phyloP scores from a whole-genome alignment of 2,888 invertebrate genomes.

The Dioctria rufipes region DNA sequence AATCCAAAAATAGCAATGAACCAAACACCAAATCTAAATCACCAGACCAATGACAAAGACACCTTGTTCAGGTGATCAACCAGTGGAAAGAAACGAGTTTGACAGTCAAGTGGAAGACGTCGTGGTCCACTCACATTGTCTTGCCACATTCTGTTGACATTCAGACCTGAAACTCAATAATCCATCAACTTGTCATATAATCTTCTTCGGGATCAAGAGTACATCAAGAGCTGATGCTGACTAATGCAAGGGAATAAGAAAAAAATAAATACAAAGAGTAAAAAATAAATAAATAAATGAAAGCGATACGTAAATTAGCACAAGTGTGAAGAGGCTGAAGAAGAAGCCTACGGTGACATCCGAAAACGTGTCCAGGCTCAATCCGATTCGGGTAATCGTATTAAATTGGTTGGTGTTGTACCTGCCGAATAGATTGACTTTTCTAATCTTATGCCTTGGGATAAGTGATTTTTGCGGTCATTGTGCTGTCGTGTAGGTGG shows the following conservation, averaged over 20 bases:
- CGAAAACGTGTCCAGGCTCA: conserved; percentile 37
- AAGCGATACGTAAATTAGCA: conserved; percentile 15
- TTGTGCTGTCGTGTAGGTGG: conserved; percentile 40
- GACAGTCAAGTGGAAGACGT: conserved; percentile 50
- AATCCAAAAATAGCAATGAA: conserved; percentile 50
- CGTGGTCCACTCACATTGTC: conserved; percentile 35
- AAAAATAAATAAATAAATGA: background rate
- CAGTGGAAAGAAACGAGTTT: conserved; percentile 50
- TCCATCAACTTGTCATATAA: conserved; percentile 54
- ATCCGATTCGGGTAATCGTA: conserved; percentile 42
- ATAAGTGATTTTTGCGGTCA: conserved; percentile 52
- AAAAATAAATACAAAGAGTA: background rate
- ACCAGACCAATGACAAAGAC: conserved; percentile 43
- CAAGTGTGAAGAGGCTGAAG: conserved; percentile 51
- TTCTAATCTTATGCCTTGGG: conserved; percentile 18
- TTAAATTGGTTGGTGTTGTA: conserved; percentile 28
- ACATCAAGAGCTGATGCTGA: background rate
- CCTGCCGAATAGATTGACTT: conserved; percentile 49
- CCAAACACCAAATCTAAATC: conserved; percentile 45
- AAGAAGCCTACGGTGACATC: conserved; percentile 48
- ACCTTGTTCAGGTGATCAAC: conserved; percentile 40
- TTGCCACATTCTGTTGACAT: conserved; percentile 34
- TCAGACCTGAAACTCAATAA: conserved; percentile 46
- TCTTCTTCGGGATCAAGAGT: conserved; percentile 10
- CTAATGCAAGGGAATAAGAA: background rate